phyloP scores from a whole-genome alignment of 2,113 vertebrate species.

The Tursiops truncatus region DNA sequence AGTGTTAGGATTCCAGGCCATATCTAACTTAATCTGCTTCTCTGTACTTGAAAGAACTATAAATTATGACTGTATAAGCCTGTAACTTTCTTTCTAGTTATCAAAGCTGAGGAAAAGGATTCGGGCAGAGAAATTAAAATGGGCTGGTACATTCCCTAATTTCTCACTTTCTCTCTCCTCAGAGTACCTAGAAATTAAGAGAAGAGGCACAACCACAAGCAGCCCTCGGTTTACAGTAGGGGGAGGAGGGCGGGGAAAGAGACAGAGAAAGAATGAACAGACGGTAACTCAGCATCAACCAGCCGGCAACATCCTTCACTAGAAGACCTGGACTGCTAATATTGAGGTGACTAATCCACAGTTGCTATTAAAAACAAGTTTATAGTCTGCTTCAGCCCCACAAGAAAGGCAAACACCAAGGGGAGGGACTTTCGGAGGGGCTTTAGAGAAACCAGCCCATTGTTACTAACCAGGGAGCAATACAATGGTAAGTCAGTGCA shows the following conservation, averaged over 20 bases:
- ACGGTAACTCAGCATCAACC: not conserved
- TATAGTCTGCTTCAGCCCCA: not conserved
- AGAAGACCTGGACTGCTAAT: slow-evolving; percentile 25
- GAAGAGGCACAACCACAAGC: not conserved
- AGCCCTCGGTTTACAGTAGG: not conserved
- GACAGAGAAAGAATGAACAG: not conserved
- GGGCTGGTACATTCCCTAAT: not conserved
- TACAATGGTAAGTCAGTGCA: not conserved
- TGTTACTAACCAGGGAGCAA: slow-evolving; percentile 11
- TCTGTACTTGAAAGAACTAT: not conserved
- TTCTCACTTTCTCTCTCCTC: not conserved
- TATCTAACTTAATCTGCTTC: not conserved
- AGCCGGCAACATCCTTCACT: slow-evolving; percentile 28
- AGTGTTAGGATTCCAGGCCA: not conserved
- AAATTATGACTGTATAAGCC: not conserved
- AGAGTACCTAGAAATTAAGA: not conserved
- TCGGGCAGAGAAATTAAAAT: slow-evolving; percentile 33
- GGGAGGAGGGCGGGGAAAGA: not conserved
- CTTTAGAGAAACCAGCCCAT: not conserved
- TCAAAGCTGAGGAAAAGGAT: slow-evolving; percentile 9
- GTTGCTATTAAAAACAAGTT: slow-evolving; percentile 61
- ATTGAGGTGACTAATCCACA: slow-evolving; percentile 45
- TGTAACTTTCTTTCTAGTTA: not conserved
- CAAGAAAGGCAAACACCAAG: slow-evolving; percentile 25
- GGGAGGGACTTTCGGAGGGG: not conserved